phyloP scores from a whole-genome alignment of 2,888 invertebrate genomes.

The Drosophila peninsularis region DNA sequence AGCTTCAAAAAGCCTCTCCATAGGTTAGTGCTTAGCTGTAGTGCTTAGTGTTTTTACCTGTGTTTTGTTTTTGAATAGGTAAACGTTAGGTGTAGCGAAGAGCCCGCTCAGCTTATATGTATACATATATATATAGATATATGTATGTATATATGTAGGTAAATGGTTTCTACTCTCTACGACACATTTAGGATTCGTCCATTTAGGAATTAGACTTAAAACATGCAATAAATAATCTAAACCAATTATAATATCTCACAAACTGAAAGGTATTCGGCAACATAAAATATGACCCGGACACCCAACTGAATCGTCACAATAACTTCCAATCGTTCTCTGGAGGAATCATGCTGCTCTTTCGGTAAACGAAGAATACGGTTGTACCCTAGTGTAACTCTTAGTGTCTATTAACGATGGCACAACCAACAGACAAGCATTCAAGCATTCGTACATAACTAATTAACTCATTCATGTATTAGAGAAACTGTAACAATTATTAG shows the following conservation, averaged over 20 bases:
- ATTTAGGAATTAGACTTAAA: slow-evolving; percentile 8
- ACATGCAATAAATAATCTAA: slow-evolving; percentile 29
- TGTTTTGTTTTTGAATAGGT: not conserved
- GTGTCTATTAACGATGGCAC: slow-evolving; percentile 45
- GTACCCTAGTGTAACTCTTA: slow-evolving; percentile 38
- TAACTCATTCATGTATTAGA: slow-evolving; percentile 38
- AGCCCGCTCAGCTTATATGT: not conserved
- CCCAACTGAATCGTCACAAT: slow-evolving; percentile 96
- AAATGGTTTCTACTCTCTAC: too few species aligned
- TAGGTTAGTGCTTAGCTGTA: not conserved
- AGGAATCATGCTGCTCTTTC: slow-evolving; percentile 95
- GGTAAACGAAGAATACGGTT: slow-evolving; percentile 87
- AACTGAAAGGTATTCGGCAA: slow-evolving; percentile 94
- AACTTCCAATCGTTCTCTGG: slow-evolving; percentile 97
- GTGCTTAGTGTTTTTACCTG: not conserved
- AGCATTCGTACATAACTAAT: slow-evolving; percentile 37
- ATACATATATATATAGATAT: not conserved
- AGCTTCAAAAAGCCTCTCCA: not conserved
- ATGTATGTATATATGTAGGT: not conserved
- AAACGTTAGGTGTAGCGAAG: not conserved
- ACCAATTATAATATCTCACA: slow-evolving; percentile 59
- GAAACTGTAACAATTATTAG: slow-evolving; percentile 29
- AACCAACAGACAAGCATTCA: slow-evolving; percentile 30
- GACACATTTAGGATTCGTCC: not conserved
- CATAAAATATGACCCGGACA: slow-evolving; percentile 93